Base-by-base conservation (phyloP, 2,888 invertebrate species). In the Ormyrus pomaceus region DNA sequence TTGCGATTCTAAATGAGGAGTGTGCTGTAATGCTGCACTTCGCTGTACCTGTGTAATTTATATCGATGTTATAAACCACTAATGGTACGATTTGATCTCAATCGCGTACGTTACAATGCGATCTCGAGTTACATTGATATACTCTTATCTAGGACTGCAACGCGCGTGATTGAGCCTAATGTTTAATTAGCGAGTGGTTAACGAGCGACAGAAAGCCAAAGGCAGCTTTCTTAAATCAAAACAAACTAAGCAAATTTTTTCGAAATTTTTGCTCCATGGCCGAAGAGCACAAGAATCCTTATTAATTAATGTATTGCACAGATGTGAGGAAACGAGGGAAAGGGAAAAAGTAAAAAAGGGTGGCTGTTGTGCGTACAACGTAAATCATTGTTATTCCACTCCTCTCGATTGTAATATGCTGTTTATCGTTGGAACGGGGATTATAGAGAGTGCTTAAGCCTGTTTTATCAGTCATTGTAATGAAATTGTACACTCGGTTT, bases 31-130 rank as follows among this genome's bases (percentile, higher is more conserved):
- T 75, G 80, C 73, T 75, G 77, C 80, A 79, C 82, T 79, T 82
- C 77, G 79, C 81, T 82, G 82, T 82, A 82, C 82, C 82, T 82
- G 82, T 80, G 82, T 82, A 82, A 82, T 82, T 79, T 82, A 82
- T 82, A 79, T 82, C 76, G 76, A 80, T 78, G 76, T 82, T 82
- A 77, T 70, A 64, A 80, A 77, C 82, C 82, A 82, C 77, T 82
- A 73, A 77, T 70, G 77, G 74, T 79, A 80, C 79, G 76, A 80
- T 70, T 80, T 50, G 82, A 80, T 82, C 80, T 82, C 80, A 80
- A 82, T 82, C 76, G 78, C 82, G 80, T 72, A 75, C 79, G 77
- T 82, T 80, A 75, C 80, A 82, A 80, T 68, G 76, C 76, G 80
- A 82, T 79, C 80, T 80, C 77, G 72, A 78, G 75, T 80, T 68